Conservation (phyloP, 2,113 vertebrate species). For the Silurus meridionalis region DNA sequence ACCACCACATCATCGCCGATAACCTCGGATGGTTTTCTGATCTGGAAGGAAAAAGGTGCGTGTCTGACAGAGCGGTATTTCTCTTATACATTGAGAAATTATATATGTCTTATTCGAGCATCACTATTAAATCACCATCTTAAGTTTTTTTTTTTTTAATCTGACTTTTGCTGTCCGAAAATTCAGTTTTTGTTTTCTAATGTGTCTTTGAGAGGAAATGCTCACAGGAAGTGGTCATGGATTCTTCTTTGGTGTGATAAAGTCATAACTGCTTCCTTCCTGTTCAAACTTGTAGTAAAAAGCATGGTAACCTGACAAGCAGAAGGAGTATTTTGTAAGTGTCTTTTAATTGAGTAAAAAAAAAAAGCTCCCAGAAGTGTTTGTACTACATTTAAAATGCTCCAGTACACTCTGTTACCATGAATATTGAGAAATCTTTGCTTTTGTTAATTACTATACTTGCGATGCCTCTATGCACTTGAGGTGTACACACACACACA, state of each 20-base stretch:
- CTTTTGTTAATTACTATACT: background rate
- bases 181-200: background rate
- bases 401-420: background rate
- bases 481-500: background rate
- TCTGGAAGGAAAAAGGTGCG: constrained; percentile 86
- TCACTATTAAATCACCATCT: background rate
- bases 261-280: background rate
- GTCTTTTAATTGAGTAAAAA: background rate
- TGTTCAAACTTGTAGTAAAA: background rate
- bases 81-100: background rate
- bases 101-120: background rate
- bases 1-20: constrained; percentile 90
- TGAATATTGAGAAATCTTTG: background rate
- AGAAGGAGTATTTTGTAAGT: background rate
- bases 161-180: background rate
- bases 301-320: background rate
- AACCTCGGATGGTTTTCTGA: constrained; percentile 95
- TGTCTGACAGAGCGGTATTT: background rate
- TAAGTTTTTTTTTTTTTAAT: background rate
- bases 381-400: background rate
- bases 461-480: background rate
- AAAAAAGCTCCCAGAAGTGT: background rate
- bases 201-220: background rate
- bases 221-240: background rate
- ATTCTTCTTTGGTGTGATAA: background rate